Conservation (phyloP, 2,113 vertebrate genomes). For the Agelaius phoeniceus region DNA sequence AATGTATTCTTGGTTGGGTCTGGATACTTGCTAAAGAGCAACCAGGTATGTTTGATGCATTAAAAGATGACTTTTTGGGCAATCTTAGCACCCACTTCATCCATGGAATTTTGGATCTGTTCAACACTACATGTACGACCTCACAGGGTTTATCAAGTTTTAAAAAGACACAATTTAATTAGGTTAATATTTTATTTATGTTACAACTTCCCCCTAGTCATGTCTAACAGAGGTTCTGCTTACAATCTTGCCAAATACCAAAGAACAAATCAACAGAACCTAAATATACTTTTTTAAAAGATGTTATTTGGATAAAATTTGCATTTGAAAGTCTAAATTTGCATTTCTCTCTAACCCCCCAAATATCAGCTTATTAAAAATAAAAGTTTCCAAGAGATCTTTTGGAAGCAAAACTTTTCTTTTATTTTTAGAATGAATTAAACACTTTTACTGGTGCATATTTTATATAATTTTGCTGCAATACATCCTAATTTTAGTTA, state of each 20-base stretch:
- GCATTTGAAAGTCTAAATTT: slow-evolving; percentile 55
- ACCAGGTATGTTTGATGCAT: background rate
- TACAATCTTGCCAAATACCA: slow-evolving; percentile 52
- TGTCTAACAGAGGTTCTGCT: slow-evolving; percentile 64
- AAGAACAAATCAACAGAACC: slow-evolving; percentile 61
- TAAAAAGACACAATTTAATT: slow-evolving; percentile 57
- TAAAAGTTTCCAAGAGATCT: background rate
- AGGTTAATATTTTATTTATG: slow-evolving; percentile 65
- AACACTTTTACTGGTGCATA: background rate
- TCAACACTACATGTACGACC: background rate
- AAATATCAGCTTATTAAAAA: slow-evolving; percentile 8
- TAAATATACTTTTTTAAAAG: slow-evolving; percentile 58
- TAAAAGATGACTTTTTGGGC: background rate
- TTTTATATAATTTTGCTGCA: background rate
- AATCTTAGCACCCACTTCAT: background rate
- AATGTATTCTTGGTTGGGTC: background rate
- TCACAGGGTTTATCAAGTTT: slow-evolving; percentile 44
- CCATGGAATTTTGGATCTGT: background rate
- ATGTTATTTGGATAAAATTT: slow-evolving; percentile 41
- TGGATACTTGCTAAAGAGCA: background rate
- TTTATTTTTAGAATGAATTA: background rate
- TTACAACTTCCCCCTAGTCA: slow-evolving; percentile 30
- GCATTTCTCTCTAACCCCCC: background rate
- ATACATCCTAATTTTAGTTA: background rate
- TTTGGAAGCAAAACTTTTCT: background rate